A percentile compares a stretch with the other conserved stretches of the same genome.
phyloP scores from a whole-genome alignment of 2,113 vertebrate species.

The Athene noctua region DNA sequence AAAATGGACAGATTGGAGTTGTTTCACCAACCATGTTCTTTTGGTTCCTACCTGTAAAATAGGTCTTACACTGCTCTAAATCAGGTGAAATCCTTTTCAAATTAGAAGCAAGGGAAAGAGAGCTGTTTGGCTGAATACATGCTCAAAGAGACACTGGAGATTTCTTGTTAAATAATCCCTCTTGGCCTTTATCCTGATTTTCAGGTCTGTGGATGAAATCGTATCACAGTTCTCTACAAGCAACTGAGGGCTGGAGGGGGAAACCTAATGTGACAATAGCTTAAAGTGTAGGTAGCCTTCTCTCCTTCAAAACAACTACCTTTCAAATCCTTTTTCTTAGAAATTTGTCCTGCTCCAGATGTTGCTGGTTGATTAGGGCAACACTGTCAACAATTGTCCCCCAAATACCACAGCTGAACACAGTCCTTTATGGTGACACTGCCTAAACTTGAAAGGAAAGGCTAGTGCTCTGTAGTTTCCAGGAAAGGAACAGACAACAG shows the following conservation, averaged over 20 bases:
- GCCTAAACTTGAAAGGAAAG: background rate
- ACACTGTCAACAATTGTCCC: background rate
- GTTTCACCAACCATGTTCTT: background rate
- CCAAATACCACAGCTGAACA: background rate
- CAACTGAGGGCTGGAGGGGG: background rate
- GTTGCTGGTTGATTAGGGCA: background rate
- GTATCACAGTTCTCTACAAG: background rate
- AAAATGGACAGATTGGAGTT: background rate
- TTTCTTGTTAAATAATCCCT: background rate
- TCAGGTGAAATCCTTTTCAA: background rate
- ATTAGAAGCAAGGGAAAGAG: background rate
- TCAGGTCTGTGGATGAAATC: background rate
- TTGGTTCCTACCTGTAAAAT: background rate
- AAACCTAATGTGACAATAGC: background rate
- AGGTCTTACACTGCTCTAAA: background rate
- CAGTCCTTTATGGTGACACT: background rate
- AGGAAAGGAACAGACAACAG: background rate
- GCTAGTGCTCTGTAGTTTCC: background rate
- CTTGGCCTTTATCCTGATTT: background rate
- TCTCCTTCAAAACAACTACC: background rate
- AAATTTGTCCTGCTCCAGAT: background rate
- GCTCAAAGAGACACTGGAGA: background rate
- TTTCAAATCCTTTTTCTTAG: background rate
- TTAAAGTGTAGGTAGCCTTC: background rate
- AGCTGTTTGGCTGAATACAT: background rate